These are phyloP conservation scores for Cisticola juncidis DNA, from an alignment of 2,113 vertebrate species.

Conservation along the genomic window DNA sequence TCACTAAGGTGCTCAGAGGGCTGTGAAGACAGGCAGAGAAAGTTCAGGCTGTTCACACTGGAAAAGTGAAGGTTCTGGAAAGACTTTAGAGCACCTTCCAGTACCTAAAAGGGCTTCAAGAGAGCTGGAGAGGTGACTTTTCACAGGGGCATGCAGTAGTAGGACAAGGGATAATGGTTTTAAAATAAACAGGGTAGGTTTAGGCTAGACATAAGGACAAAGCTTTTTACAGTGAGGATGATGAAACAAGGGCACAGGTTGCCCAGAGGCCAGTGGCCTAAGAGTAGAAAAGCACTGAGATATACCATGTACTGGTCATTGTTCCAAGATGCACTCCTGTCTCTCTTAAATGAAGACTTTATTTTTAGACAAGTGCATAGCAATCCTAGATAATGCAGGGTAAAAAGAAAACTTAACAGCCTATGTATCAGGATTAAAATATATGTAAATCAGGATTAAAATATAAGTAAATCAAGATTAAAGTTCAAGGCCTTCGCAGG, in stretches of 20 bases:
- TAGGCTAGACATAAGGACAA: neutral
- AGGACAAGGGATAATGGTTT: neutral
- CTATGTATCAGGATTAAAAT: neutral
- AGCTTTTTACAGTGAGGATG: fast-evolving
- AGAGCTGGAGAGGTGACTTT: neutral
- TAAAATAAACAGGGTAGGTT: neutral
- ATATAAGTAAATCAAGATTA: neutral
- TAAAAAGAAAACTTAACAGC: neutral
- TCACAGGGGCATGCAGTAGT: too few species aligned
- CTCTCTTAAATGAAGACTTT: neutral
- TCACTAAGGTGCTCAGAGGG: neutral
- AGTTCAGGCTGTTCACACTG: neutral
- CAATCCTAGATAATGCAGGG: neutral
- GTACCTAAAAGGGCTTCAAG: neutral
- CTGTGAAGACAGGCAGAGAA: neutral
- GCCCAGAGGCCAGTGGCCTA: neutral
- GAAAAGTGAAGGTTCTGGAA: neutral
- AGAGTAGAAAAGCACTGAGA: neutral
- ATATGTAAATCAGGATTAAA: neutral
- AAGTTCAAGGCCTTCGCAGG: neutral
- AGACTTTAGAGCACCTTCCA: neutral
- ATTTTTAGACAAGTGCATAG: neutral
- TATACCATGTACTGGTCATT: neutral
- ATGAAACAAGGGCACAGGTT: neutral
- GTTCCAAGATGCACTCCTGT: neutral